These are phyloP conservation scores for Schizopygopsis pylzovi DNA, from an alignment of 2,797 vertebrate genomes.

Conservation along the genomic window DNA sequence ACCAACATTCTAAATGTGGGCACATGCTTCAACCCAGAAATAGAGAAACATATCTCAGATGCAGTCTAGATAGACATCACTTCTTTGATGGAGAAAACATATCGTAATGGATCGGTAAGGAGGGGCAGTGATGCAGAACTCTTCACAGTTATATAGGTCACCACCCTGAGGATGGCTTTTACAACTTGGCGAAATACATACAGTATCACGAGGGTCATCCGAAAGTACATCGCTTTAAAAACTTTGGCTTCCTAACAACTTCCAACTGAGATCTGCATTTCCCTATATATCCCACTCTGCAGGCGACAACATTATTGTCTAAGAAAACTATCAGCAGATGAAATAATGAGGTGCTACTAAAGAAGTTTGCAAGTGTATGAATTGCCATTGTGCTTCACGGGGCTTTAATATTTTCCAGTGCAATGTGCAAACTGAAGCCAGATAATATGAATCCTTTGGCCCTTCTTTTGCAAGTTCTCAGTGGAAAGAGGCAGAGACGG, in stretches of 20 bases:
- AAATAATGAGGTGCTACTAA: neutral
- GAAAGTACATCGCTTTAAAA: slow-evolving; percentile 23
- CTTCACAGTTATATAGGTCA: slow-evolving; percentile 53
- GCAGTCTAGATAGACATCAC: slow-evolving; percentile 43
- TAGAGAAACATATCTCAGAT: slow-evolving; percentile 42
- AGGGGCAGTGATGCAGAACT: slow-evolving; percentile 34
- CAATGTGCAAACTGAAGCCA: slow-evolving; percentile 15
- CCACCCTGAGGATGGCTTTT: slow-evolving; percentile 46
- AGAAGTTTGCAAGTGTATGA: neutral
- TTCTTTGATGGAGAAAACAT: slow-evolving; percentile 16
- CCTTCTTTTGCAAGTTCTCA: slow-evolving; percentile 12
- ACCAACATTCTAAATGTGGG: slow-evolving; percentile 38
- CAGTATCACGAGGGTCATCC: slow-evolving; percentile 24
- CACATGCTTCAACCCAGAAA: slow-evolving; percentile 32
- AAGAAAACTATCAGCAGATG: neutral
- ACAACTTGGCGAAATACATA: slow-evolving; percentile 41
- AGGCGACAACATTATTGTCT: neutral
- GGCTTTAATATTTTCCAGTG: slow-evolving; percentile 7
- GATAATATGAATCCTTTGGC: slow-evolving; percentile 15
- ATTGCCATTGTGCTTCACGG: neutral
- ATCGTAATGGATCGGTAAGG: slow-evolving; percentile 41
- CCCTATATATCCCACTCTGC: neutral
- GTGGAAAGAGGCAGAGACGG: slow-evolving; percentile 1
- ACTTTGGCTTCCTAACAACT: neutral
- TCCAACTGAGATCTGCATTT: neutral